Evolutionary conservation across 2,888 invertebrate genomes (phyloP).

Genomic region (Apamea monoglypha): DNA sequence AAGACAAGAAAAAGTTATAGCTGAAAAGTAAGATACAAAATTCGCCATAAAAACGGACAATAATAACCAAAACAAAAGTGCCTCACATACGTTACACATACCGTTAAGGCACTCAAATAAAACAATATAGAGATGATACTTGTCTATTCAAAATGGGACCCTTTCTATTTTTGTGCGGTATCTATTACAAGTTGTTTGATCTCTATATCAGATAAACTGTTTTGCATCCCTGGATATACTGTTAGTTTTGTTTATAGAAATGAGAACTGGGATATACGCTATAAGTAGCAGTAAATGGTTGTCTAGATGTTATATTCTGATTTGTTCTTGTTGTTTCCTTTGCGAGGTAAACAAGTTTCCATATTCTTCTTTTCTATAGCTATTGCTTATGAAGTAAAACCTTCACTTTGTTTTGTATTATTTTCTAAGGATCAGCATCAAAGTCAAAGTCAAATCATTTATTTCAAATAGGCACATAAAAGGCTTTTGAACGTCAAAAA

Average conservation of each 20-base stretch:
- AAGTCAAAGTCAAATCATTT: no score
- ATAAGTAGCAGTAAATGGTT: conserved; percentile 29
- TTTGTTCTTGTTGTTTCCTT: conserved; percentile 26
- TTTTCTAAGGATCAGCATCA: conserved; percentile 1
- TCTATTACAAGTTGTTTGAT: conserved; percentile 53
- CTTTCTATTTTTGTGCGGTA: conserved; percentile 45
- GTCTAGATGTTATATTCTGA: conserved; percentile 31
- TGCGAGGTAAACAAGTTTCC: conserved; percentile 41
- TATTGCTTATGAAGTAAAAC: conserved; percentile 10
- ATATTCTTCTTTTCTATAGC: conserved; percentile 17
- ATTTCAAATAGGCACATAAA: no score
- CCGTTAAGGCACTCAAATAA: conserved; percentile 29
- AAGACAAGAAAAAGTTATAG: neutral
- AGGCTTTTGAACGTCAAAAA: no score
- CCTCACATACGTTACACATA: neutral
- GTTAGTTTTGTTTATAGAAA: conserved; percentile 35
- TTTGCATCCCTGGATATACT: conserved; percentile 25
- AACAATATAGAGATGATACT: conserved; percentile 27
- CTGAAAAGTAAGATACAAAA: neutral
- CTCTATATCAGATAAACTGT: conserved; percentile 44
- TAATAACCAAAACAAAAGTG: neutral
- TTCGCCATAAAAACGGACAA: neutral
- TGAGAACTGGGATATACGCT: conserved; percentile 22
- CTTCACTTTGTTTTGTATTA: conserved; percentile 24
- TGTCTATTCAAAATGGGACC: conserved; percentile 42